Percentiles rank a stretch among this genome's conserved stretches.
Conservation (phyloP, 1,140 invertebrate genomes). For the Halictus rubicundus region DNA sequence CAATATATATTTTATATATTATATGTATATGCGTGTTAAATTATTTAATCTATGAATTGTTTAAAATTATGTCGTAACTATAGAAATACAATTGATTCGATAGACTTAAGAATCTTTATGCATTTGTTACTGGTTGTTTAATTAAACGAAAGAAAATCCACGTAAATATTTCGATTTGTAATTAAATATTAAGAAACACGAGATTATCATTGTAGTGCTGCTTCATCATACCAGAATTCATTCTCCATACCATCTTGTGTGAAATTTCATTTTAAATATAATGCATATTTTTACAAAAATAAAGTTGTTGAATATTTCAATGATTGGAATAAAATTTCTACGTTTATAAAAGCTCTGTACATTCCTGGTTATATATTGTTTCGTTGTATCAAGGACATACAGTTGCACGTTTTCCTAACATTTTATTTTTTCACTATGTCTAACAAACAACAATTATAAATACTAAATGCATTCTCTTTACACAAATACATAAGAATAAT, state of each 20-base stretch:
- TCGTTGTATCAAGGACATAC: neutral
- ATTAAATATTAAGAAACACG: neutral
- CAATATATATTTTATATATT: too few relatives aligned
- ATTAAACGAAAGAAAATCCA: constrained; percentile 12
- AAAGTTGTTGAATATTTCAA: constrained; percentile 26
- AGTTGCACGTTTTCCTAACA: neutral
- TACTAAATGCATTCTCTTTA: constrained; percentile 24
- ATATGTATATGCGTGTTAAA: neutral
- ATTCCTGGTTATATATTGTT: neutral
- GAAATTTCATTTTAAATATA: constrained; percentile 41
- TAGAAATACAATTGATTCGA: constrained; percentile 37
- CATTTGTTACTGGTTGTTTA: constrained; percentile 37
- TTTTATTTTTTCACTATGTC: neutral
- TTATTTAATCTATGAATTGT: constrained; percentile 30
- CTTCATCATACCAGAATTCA: constrained; percentile 19
- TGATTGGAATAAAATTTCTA: constrained; percentile 28
- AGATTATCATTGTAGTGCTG: neutral
- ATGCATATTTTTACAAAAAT: constrained; percentile 51
- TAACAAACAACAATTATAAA: constrained; percentile 5
- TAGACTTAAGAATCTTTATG: constrained; percentile 29
- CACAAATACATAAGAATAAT: constrained; percentile 3
- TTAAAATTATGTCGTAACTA: constrained; percentile 15
- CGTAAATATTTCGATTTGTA: constrained; percentile 11
- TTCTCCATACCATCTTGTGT: constrained; percentile 22
- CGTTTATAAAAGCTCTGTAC: neutral